A percentile compares a stretch with the other conserved stretches of the same genome.
These are phyloP conservation scores for Platysternon megacephalum DNA, from an alignment of 2,113 vertebrate genomes.

Conservation along the genomic window DNA sequence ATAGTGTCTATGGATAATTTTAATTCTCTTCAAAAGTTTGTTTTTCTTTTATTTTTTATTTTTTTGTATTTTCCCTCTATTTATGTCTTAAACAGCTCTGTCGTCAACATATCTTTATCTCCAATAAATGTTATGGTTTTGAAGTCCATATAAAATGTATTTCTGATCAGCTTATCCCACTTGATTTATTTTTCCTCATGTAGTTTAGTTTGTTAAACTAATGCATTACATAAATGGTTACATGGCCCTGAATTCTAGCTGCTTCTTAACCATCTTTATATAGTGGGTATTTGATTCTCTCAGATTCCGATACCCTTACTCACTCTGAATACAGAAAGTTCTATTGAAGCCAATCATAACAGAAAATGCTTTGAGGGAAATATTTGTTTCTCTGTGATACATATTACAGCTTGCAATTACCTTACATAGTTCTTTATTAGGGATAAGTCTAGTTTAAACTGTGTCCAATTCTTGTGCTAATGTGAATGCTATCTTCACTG, in stretches of 20 bases:
- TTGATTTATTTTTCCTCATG: not conserved
- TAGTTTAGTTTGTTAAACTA: not conserved
- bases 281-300: not conserved
- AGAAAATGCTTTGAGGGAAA: not conserved
- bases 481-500: not conserved
- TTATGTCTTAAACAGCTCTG: not conserved
- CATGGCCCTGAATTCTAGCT: not conserved
- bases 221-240: not conserved
- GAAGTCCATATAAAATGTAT: no score
- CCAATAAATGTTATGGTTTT: not conserved
- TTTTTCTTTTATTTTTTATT: not conserved
- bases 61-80: not conserved
- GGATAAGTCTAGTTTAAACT: not conserved
- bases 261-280: not conserved
- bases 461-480: accelerated
- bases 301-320: not conserved
- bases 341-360: not conserved
- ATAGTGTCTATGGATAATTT: not conserved
- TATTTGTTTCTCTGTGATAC: not conserved
- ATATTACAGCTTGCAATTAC: not conserved
- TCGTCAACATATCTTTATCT: not conserved
- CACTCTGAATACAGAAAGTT: accelerated
- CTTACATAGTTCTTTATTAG: not conserved
- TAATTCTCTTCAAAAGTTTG: not conserved
- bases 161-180: not conserved